Evolutionary conservation across 2,888 invertebrate genomes (phyloP), one percentile per base, ranked within the genome.

Genomic region (Apomyelois bistriatella): DNA sequence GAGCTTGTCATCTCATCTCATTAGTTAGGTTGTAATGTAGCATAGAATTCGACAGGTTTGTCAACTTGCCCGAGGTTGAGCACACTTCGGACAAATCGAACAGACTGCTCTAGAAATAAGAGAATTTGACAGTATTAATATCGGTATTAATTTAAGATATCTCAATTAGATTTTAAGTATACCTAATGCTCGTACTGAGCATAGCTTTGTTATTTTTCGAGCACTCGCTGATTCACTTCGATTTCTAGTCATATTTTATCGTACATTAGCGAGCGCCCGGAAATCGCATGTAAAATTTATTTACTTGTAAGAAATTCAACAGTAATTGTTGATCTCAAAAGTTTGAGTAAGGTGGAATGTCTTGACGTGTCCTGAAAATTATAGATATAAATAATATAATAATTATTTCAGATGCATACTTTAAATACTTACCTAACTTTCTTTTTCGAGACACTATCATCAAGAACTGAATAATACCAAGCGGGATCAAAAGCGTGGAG

Each of bases 91-190:
- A 59, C 60, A 61, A 59, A 57, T 62, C 50, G 55, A 60, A 59
- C 59, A 63, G 65, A 69, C 70, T 71, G 67, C 62, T 56, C 60
- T 62, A 67, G 64, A 64, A 59, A 64, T 65, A 53, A n/a, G 57
- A 51, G 58, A 70, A 61, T 72, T 64, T 61, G 69, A 61, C 79
- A 82, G 85, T 79, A 79, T 77, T 76, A 68, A 56, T 56, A 60
- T 65, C 70, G 74, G 74, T 84, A 85, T 83, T 82, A 58, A 8
- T 37, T 40, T 63, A 63, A 67, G 63, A 55, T 51, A 68, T 69
- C 66, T 68, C 55, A 58, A 64, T 62, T 75, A 70, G 63, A 61
- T 57, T 48, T 48, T 74, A 68, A 68, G 64, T 59, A 61, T 59
- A 61, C 54, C 59, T 65, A 46, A 66, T 69, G 69, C 70, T 62